A percentile compares a stretch with the other conserved stretches of the same genome.
Conservation (phyloP, 1,140 invertebrate species). For the Helicorthomorpha holstii region DNA sequence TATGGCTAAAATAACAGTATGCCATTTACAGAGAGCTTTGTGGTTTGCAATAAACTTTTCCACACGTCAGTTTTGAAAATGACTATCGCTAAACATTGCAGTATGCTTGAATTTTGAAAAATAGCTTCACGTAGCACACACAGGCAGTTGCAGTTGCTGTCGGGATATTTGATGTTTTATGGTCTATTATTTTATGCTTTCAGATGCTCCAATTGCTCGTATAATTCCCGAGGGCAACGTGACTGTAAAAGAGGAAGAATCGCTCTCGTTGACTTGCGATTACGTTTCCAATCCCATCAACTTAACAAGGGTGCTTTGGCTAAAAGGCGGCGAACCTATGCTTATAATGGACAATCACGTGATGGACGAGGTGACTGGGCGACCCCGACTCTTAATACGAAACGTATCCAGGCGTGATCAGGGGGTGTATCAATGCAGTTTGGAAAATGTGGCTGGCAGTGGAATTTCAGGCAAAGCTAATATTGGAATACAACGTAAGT, state of each 20-base stretch:
- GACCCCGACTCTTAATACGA: slow-evolving; percentile 41
- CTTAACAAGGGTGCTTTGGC: slow-evolving; percentile 52
- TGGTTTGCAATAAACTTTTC: too few species aligned
- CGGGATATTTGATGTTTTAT: too few species aligned
- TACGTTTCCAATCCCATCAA: slow-evolving; percentile 66
- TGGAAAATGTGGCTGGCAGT: slow-evolving; percentile 54
- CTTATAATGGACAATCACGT: not conserved
- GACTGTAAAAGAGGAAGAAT: slow-evolving; percentile 55
- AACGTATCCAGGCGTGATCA: slow-evolving; percentile 55
- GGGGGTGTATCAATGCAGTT: slow-evolving; percentile 58
- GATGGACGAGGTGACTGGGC: not conserved
- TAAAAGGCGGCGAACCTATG: not conserved
- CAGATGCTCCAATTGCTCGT: slow-evolving; percentile 64
- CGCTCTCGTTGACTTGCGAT: slow-evolving; percentile 53
- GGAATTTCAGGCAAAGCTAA: slow-evolving; percentile 43
- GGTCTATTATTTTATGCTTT: not conserved
- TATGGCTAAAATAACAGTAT: too few species aligned
- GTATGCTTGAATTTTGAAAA: too few species aligned
- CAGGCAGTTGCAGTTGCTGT: too few species aligned
- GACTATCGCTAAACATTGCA: too few species aligned
- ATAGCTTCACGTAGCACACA: too few species aligned
- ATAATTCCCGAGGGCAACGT: slow-evolving; percentile 46
- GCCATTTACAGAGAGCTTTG: too few species aligned
- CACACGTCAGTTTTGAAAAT: too few species aligned
- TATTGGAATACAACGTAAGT: slow-evolving; percentile 64